These are phyloP conservation scores for Epizoanthus stellaris DNA, from an alignment of 92 coral and sea anemone species.

Conservation along the genomic window DNA sequence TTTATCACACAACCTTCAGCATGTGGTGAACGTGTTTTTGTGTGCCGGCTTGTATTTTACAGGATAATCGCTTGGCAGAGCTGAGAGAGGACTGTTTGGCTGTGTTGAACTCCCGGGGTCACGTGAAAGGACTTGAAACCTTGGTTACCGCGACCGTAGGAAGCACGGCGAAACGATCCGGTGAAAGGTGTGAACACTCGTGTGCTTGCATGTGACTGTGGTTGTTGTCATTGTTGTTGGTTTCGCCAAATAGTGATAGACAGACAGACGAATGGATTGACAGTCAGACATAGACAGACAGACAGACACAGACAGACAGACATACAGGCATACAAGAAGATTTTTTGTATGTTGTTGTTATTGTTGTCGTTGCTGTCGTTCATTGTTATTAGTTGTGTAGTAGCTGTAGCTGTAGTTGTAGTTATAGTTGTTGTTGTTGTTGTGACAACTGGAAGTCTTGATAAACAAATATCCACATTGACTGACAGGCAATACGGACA, in stretches of 20 bases:
- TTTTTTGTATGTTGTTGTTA: no score
- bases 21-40: not conserved
- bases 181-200: not conserved
- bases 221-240: not conserved
- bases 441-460: no score
- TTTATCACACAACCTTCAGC: no score
- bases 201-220: not conserved
- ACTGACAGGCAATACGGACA: no score
- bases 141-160: slow-evolving; percentile 20
- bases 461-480: no score
- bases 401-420: no score
- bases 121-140: slow-evolving; percentile 28
- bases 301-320: not conserved
- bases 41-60: not conserved
- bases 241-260: not conserved
- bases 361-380: no score
- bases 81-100: slow-evolving; percentile 28
- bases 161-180: not conserved
- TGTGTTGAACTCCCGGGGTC: slow-evolving; percentile 23
- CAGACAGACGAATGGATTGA: not conserved
- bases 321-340: not conserved
- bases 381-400: no score
- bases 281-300: not conserved
- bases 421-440: no score
- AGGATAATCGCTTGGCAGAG: slow-evolving; percentile 27